A percentile compares a stretch with the other conserved stretches of the same genome.
phyloP scores from a whole-genome alignment of 2,113 vertebrate genomes.

The Pseudonaja textilis region DNA sequence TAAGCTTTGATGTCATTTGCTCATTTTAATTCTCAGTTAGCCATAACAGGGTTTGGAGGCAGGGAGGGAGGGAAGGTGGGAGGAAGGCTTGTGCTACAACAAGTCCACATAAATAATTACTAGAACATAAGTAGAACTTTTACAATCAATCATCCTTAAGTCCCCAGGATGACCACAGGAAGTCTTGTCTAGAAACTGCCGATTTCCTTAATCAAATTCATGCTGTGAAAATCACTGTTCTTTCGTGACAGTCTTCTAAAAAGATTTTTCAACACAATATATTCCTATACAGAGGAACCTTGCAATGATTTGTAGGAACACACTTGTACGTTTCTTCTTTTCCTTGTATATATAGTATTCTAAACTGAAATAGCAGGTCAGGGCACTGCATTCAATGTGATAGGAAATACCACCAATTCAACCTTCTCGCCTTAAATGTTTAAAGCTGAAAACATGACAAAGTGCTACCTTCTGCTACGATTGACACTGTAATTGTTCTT shows the following conservation, averaged over 20 bases:
- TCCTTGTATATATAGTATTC: not conserved
- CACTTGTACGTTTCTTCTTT: not conserved
- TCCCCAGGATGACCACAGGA: not conserved
- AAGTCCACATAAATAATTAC: not conserved
- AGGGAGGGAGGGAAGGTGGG: accelerated
- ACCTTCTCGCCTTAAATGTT: not conserved
- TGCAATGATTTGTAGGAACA: not conserved
- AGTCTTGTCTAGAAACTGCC: not conserved
- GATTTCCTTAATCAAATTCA: not conserved
- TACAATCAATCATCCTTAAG: not conserved
- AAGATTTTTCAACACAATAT: not conserved
- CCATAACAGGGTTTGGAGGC: not conserved
- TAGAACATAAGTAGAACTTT: not conserved
- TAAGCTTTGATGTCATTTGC: not conserved
- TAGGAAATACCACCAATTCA: not conserved
- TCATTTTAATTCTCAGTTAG: not conserved
- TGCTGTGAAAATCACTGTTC: not conserved
- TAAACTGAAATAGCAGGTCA: not conserved
- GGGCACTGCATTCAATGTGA: not conserved
- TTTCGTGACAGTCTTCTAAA: not conserved
- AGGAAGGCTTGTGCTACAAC: not conserved
- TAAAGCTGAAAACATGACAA: not conserved
- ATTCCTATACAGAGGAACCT: not conserved
- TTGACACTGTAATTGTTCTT: conserved; percentile 6
- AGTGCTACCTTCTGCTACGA: not conserved